Base-by-base conservation (phyloP, 2,888 invertebrate species). In the Nipponacmea schrenckii region DNA sequence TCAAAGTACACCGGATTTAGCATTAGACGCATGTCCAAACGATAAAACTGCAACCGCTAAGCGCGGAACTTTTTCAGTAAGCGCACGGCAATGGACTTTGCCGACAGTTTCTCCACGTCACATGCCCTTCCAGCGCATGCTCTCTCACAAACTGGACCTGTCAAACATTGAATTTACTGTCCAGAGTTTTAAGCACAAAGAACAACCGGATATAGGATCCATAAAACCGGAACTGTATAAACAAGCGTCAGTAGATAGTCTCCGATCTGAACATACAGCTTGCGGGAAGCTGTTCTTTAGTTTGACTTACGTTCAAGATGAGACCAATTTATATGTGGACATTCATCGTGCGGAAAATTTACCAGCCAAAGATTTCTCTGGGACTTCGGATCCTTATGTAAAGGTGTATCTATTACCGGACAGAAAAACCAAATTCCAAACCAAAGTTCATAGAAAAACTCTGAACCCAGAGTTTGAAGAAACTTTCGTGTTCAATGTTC, bases 311-410 rank as follows among this genome's bases (percentile, higher is more conserved):
- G 94, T 94, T 83, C 93, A 93, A 78, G 94, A 95, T 81, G 93
- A 94, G 27, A 94, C 95, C 81, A 94, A 93, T 8, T 91, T 96
- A 1, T 92, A 94, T 63, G 94, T 95, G 1, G 94, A 93, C 92
- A 94, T 95, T 85, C 88, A 89, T 20, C 78, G 93, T 87, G 94
- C 94, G 0, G 92, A 93, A 64, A 93, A 94, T 84, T 90, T 95
- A n/a, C 95, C 95, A 0, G 92, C 94, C 72, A 94, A 94, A 87
- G 95, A 95, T 82, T 94, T 94, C 74, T 93, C 93, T 0, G 94
- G 94, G 12, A 94, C 94, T 86, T 94, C 94, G 75, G 95, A 96
- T 88, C 95, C 96, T 0, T 96, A 96, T 89, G 93, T 95, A 78
- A 95, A 95, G 89, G 92, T 95, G 68, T 94, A 94, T 87, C 91